These are phyloP conservation scores for Epinephelus malabaricus DNA, from an alignment of 2,797 vertebrate genomes.

Conservation along the genomic window DNA sequence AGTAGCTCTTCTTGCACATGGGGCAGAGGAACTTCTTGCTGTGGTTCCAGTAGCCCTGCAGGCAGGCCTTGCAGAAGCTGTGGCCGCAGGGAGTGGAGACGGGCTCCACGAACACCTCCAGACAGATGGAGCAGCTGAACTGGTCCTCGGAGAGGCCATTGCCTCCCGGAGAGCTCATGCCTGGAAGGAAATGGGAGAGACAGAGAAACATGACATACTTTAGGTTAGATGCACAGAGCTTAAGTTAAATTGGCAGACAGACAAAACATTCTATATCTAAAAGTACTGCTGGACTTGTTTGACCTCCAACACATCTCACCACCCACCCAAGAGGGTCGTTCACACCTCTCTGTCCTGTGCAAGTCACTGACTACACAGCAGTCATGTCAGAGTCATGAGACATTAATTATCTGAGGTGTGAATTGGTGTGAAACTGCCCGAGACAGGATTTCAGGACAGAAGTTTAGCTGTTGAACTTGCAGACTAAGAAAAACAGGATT, in stretches of 20 bases:
- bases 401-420: not conserved
- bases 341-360: not conserved
- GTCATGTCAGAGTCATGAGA: not conserved
- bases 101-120: conserved; percentile 89
- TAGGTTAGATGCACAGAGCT: not conserved
- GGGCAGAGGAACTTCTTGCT: conserved; percentile 86
- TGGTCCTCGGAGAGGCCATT: conserved; percentile 84
- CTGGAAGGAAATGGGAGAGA: conserved; percentile 49
- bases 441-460: not conserved
- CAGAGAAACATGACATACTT: too few species aligned
- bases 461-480: not conserved
- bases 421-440: conserved; percentile 19
- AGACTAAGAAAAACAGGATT: not conserved
- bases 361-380: not conserved
- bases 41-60: conserved; percentile 89
- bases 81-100: conserved; percentile 88
- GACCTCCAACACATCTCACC: not conserved
- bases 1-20: conserved; percentile 88
- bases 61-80: conserved; percentile 89
- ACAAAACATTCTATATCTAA: not conserved
- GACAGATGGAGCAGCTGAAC: conserved; percentile 88
- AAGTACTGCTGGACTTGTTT: not conserved
- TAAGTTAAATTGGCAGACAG: not conserved
- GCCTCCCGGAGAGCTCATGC: conserved; percentile 55
- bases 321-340: not conserved